Percentiles rank a stretch among this genome's conserved stretches.
Evolutionary conservation across 2,888 invertebrate genomes (phyloP).

Genomic region (Mellilla xanthometata): DNA sequence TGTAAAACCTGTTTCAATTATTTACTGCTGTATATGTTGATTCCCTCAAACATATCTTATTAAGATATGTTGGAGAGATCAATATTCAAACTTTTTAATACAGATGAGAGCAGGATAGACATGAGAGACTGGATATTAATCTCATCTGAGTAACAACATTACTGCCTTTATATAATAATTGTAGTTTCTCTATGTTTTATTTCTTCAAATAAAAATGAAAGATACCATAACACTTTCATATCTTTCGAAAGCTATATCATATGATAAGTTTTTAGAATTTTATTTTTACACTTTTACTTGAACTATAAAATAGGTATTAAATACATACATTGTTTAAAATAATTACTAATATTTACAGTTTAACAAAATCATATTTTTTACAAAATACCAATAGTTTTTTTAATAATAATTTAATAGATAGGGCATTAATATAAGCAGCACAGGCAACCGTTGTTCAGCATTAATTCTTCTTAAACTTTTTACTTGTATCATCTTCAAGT

Average conservation of each 20-base stretch:
- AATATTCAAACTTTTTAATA: no score
- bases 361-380: constrained; percentile 58
- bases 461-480: constrained; percentile 77
- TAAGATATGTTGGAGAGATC: no score
- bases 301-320: constrained; percentile 75
- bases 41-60: no score
- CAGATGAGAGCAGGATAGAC: no score
- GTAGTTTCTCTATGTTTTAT: no score
- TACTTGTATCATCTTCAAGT: constrained; percentile 72
- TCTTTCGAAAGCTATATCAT: constrained; percentile 66
- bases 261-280: constrained; percentile 71
- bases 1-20: no score
- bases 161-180: no score
- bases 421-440: constrained; percentile 46
- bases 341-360: constrained; percentile 76
- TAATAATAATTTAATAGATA: constrained; percentile 75
- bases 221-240: constrained; percentile 52
- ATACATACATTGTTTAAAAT: constrained; percentile 71
- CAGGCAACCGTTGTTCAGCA: constrained; percentile 62
- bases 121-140: no score
- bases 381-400: constrained; percentile 59
- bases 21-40: no score
- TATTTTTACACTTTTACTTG: constrained; percentile 65
- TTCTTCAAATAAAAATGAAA: constrained; percentile 50
- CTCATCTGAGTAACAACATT: no score